These are phyloP conservation scores for Hybognathus amarus DNA, from an alignment of 2,797 vertebrate genomes.

Conservation along the genomic window DNA sequence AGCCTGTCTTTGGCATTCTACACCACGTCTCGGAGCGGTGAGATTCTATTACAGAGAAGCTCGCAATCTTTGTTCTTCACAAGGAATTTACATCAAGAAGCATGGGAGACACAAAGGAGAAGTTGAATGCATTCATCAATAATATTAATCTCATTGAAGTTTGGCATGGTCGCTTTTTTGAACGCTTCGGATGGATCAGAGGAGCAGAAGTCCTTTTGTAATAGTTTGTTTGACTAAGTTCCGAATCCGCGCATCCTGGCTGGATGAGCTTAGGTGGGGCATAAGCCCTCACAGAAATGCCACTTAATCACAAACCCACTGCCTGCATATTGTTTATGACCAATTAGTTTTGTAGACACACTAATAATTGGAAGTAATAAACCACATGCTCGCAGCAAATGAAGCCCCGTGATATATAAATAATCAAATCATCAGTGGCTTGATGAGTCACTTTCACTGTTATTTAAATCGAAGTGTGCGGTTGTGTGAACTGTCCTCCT, in stretches of 20 bases:
- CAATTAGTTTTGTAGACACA: conserved; percentile 54
- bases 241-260: conserved; percentile 26
- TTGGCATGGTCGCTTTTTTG: conserved; percentile 49
- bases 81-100: conserved; percentile 60
- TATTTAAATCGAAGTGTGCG: conserved; percentile 32
- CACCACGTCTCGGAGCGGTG: conserved; percentile 60
- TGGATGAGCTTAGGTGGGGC: conserved; percentile 33
- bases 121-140: conserved; percentile 61
- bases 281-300: conserved; percentile 46
- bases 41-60: conserved; percentile 55
- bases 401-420: conserved; percentile 45
- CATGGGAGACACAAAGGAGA: conserved; percentile 61
- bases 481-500: conserved; percentile 61
- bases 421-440: conserved; percentile 41
- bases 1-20: conserved; percentile 68
- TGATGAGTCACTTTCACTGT: conserved; percentile 40
- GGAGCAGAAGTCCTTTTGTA: conserved; percentile 53
- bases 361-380: conserved; percentile 58
- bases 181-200: conserved; percentile 50
- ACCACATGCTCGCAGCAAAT: conserved; percentile 48
- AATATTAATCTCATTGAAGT: conserved; percentile 70
- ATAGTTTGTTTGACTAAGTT: conserved; percentile 58
- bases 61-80: conserved; percentile 60
- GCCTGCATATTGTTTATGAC: conserved; percentile 44
- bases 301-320: conserved; percentile 48